Evolutionary conservation across 2,888 invertebrate species (phyloP).

Genomic region (Trachelus troglodyta): DNA sequence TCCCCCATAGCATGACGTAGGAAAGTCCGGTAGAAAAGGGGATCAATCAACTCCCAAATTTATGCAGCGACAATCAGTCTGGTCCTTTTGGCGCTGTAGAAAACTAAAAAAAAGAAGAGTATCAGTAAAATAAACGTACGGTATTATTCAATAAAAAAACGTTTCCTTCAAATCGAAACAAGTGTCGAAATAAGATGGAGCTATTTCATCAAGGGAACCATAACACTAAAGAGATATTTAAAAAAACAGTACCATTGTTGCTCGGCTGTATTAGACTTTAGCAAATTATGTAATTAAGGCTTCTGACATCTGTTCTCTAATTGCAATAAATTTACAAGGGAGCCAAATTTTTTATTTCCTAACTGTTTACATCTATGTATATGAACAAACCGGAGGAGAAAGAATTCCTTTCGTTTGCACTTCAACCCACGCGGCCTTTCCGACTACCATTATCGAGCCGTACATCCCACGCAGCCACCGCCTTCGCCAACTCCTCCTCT

Average conservation of each 20-base stretch:
- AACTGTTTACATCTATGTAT: not conserved
- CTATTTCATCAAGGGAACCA: not conserved
- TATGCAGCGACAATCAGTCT: not conserved
- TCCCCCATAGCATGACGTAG: not conserved
- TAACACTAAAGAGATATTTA: not conserved
- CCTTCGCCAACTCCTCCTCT: conserved; percentile 36
- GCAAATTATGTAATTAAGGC: not conserved
- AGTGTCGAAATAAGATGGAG: not conserved
- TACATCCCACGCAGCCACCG: conserved; percentile 50
- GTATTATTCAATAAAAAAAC: not conserved
- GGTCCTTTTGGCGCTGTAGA: not conserved
- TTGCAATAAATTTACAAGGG: not conserved
- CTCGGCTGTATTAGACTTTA: not conserved
- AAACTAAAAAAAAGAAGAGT: not conserved
- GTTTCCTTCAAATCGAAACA: not conserved
- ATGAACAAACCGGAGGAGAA: not conserved
- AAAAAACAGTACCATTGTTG: not conserved
- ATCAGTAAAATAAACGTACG: not conserved
- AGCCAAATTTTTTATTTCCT: not conserved
- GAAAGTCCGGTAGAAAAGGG: not conserved
- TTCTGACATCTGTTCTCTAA: not conserved
- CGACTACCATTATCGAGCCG: conserved; percentile 50
- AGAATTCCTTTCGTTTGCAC: not conserved
- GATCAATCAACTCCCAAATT: not conserved
- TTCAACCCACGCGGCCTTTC: conserved; percentile 1